phyloP scores from a whole-genome alignment of 2,888 invertebrate genomes.

The Vandiemenella viatica region DNA sequence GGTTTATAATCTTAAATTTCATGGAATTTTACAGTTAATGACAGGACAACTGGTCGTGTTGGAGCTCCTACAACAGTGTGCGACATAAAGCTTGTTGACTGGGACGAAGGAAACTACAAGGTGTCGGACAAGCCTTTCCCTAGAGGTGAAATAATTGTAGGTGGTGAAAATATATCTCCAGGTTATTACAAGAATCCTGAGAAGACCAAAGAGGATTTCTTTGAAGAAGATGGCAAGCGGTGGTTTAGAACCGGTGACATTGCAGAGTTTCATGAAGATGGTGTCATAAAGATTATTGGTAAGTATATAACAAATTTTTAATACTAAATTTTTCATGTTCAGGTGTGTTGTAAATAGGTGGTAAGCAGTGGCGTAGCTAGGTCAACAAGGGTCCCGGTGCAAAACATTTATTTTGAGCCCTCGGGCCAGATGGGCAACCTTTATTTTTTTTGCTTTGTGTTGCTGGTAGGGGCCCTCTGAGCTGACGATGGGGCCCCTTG shows the following conservation, averaged over 20 bases:
- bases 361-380: too few species aligned
- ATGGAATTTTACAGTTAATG: conserved; percentile 31
- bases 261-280: conserved; percentile 84
- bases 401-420: too few species aligned
- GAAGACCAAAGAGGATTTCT: conserved; percentile 82
- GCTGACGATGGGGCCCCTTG: too few species aligned
- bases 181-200: conserved; percentile 88
- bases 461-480: too few species aligned
- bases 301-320: too few species aligned
- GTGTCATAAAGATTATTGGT: conserved; percentile 94
- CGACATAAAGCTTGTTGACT: conserved; percentile 74
- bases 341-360: too few species aligned
- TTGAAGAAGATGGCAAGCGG: conserved; percentile 57
- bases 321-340: too few species aligned
- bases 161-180: conserved; percentile 79
- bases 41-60: conserved; percentile 65
- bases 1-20: neutral
- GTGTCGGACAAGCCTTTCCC: conserved; percentile 75
- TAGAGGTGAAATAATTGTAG: conserved; percentile 70
- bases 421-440: too few species aligned
- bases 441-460: too few species aligned
- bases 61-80: conserved; percentile 76
- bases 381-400: too few species aligned
- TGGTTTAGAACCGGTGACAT: conserved; percentile 98
- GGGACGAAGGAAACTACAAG: conserved; percentile 88